Conservation (phyloP, 2,888 invertebrate species). For the Apotomis capreana region DNA sequence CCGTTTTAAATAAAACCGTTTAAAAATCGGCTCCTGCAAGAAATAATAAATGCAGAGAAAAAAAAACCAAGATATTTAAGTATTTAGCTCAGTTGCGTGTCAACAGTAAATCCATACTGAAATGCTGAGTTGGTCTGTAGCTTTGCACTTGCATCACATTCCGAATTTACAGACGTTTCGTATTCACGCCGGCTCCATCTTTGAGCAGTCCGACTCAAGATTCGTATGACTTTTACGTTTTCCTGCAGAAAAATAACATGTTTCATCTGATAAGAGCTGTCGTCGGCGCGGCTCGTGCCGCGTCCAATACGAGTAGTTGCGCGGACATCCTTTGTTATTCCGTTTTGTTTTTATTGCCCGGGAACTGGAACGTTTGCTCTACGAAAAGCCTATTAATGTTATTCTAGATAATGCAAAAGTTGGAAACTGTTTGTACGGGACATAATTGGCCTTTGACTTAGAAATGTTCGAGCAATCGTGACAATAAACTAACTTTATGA, state of each 20-base stretch:
- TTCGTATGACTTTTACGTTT: slow-evolving; percentile 73
- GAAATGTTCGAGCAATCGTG: slow-evolving; percentile 17
- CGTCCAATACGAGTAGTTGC: slow-evolving; percentile 65
- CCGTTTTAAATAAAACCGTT: too few relatives aligned
- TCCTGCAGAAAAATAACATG: slow-evolving; percentile 75
- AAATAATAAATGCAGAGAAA: too few relatives aligned
- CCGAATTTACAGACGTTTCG: slow-evolving; percentile 51
- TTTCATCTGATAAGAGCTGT: slow-evolving; percentile 77
- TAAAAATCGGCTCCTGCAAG: too few relatives aligned
- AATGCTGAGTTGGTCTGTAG: neutral
- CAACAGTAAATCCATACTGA: neutral
- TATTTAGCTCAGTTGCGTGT: neutral
- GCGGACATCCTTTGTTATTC: slow-evolving; percentile 66
- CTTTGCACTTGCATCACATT: slow-evolving; percentile 4
- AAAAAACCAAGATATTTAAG: neutral
- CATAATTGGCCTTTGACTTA: slow-evolving; percentile 27
- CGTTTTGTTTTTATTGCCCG: slow-evolving; percentile 66
- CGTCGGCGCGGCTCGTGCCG: slow-evolving; percentile 71
- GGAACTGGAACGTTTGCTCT: slow-evolving; percentile 53
- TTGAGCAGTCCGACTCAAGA: slow-evolving; percentile 63
- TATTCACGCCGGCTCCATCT: slow-evolving; percentile 59
- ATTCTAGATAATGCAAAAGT: slow-evolving; percentile 45
- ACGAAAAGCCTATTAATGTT: slow-evolving; percentile 44
- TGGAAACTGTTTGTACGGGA: slow-evolving; percentile 27
- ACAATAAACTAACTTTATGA: slow-evolving; percentile 23